phyloP scores from a whole-genome alignment of 2,113 vertebrate genomes.

The Daubentonia madagascariensis region DNA sequence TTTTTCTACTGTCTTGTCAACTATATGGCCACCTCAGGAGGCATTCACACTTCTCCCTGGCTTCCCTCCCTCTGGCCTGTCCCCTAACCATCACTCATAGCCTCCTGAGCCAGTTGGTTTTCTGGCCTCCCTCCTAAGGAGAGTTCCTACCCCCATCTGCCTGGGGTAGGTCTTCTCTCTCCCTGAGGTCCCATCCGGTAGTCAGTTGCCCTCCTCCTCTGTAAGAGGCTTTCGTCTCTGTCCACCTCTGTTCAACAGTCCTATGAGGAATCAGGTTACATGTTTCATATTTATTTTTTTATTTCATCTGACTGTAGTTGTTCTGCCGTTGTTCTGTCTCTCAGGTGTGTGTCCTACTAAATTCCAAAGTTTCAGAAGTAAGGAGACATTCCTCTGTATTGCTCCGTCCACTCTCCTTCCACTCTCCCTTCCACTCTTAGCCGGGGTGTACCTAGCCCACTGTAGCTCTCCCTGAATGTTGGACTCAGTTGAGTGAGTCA shows the following conservation, averaged over 20 bases:
- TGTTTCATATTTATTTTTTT: not conserved
- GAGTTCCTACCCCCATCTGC: fast-evolving
- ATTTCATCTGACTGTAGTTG: not conserved
- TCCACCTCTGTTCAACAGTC: not conserved
- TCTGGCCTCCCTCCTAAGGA: not conserved
- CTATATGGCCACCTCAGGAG: not conserved
- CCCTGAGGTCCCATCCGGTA: no score
- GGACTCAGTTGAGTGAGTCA: not conserved
- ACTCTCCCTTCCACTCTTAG: not conserved
- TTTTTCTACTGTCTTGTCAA: not conserved
- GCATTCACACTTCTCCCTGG: not conserved
- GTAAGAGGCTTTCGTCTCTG: not conserved
- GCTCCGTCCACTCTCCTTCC: not conserved
- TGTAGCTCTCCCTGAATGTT: not conserved
- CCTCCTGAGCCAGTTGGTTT: not conserved
- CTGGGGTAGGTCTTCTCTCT: not conserved
- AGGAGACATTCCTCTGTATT: not conserved
- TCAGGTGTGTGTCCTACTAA: not conserved
- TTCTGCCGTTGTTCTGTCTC: not conserved
- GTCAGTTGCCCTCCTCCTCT: not conserved
- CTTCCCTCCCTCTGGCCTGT: not conserved
- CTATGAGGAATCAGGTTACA: not conserved
- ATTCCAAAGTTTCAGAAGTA: not conserved
- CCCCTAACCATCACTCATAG: not conserved
- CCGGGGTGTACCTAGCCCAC: not conserved